Evolutionary conservation across 2,888 invertebrate genomes (phyloP).

Genomic region (Drosophila koepferae): DNA sequence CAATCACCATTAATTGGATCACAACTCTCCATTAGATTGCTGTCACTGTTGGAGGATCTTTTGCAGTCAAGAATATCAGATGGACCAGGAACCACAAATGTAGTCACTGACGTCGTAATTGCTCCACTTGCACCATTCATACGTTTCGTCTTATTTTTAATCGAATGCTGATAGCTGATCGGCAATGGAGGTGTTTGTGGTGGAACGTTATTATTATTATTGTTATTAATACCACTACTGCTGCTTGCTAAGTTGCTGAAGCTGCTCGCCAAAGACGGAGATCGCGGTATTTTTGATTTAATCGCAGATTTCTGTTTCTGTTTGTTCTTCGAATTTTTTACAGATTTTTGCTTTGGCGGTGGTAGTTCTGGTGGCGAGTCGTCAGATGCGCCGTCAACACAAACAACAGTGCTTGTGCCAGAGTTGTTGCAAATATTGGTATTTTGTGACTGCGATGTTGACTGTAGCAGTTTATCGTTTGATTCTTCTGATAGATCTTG

Average conservation of each 20-base stretch:
- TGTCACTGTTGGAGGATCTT: conserved; percentile 23
- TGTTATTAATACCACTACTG: conserved; percentile 55
- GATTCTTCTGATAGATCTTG: conserved; percentile 81
- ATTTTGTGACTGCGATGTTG: conserved; percentile 51
- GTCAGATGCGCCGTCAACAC: conserved; percentile 42
- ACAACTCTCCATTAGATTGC: conserved; percentile 37
- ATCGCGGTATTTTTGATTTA: conserved; percentile 82
- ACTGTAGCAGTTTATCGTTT: conserved; percentile 66
- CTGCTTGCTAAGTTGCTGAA: conserved; percentile 76
- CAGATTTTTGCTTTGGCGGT: conserved; percentile 82
- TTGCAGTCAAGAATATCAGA: conserved; percentile 42
- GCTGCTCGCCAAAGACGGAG: conserved; percentile 81
- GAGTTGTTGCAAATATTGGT: conserved; percentile 47
- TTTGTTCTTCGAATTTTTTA: conserved; percentile 78
- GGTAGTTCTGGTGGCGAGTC: conserved; percentile 79
- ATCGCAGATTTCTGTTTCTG: conserved; percentile 72
- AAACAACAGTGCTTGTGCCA: conserved; percentile 29
- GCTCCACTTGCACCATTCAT: conserved; percentile 77
- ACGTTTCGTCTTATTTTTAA: conserved; percentile 72
- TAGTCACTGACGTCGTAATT: conserved; percentile 42
- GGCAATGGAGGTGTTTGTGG: conserved; percentile 84
- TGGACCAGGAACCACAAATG: conserved; percentile 41
- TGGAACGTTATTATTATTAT: conserved; percentile 65
- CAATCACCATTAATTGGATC: conserved; percentile 38
- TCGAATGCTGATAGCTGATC: conserved; percentile 72